Conservation (phyloP, 37 sponge, comb jelly and placozoan genomes). For the Hexactinellida sp. region DNA sequence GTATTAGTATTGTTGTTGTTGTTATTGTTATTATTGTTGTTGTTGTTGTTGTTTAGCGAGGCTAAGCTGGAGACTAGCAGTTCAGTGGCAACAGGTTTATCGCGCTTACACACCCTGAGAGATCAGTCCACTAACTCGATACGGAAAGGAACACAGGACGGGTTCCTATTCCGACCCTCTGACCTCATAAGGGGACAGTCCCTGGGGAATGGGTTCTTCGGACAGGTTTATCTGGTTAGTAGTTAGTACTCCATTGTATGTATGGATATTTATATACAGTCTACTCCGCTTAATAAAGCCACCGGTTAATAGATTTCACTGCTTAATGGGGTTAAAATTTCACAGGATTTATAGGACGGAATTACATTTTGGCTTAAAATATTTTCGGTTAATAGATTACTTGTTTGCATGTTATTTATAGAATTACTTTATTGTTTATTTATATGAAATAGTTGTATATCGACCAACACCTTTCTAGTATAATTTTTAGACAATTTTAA, state of each 20-base stretch:
- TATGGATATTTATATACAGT: no score
- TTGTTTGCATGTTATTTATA: no score
- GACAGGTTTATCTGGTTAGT: conserved; percentile 56
- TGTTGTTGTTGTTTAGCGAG: background rate
- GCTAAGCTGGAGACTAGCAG: background rate
- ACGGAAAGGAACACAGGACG: background rate
- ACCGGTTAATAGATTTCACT: no score
- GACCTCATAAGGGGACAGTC: conserved; percentile 61
- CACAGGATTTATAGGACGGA: no score
- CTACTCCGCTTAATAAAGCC: no score
- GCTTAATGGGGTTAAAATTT: no score
- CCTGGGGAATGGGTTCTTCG: conserved; percentile 71
- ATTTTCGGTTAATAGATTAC: no score
- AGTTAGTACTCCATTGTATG: background rate
- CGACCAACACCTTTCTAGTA: no score
- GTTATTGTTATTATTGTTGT: background rate
- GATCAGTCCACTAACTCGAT: background rate
- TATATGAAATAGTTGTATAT: no score
- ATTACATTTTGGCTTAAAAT: no score
- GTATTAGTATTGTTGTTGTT: background rate
- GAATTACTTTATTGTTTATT: no score
- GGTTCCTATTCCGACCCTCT: conserved; percentile 34
- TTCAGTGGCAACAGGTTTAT: background rate
- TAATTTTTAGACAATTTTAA: no score
- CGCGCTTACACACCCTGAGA: background rate